Base-by-base conservation (phyloP, 2,113 vertebrate species). In the Calidris pygmaea region DNA sequence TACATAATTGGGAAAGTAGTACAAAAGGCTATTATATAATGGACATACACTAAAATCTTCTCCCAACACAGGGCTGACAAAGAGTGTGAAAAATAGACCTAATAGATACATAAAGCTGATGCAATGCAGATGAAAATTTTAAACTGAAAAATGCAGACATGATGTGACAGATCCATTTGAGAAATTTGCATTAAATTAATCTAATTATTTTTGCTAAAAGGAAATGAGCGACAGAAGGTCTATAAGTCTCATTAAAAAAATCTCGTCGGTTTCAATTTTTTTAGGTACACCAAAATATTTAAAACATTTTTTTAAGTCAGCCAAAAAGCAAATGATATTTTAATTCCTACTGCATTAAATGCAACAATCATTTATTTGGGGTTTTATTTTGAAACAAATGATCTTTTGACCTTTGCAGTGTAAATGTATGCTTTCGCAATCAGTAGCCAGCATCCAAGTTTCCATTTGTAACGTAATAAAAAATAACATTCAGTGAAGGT, bases 101-200 rank as follows among this genome's bases (percentile, higher is more conserved):
- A 72, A 53, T 37, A 70, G 32, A 52, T 73, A 37, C 9, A 59
- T n/a, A 45, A 70, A 87, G 41, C 34, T 97, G 95, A 94, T 93
- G 91, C 75, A 97, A 95, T 62, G 6, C 22, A 73, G 29, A 41
- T 93, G 89, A 91, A 96, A 96, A 75, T 67, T 79, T 94, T 37
- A 73, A 72, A 35, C 45, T 90, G 35, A 83, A 91, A 82, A 87
- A 66, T 58, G 17, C 35, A 93, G 87, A 62, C 45, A 24, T 58
- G 45, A 89, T 66, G 35, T 91, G 85, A 79, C 67, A 94, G 85
- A 80, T 50, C n/a, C 6, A 58, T 76, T 90, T 85, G 20, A 93
- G 39, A 85, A 85, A 91, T 93, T 85, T 93, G 75, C 82, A 83
- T 93, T 53, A 53, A 70, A 62, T 75, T 82, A 53, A 85, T 67